Evolutionary conservation across 2,797 vertebrate genomes (phyloP).

Genomic region (Meda fulgida): DNA sequence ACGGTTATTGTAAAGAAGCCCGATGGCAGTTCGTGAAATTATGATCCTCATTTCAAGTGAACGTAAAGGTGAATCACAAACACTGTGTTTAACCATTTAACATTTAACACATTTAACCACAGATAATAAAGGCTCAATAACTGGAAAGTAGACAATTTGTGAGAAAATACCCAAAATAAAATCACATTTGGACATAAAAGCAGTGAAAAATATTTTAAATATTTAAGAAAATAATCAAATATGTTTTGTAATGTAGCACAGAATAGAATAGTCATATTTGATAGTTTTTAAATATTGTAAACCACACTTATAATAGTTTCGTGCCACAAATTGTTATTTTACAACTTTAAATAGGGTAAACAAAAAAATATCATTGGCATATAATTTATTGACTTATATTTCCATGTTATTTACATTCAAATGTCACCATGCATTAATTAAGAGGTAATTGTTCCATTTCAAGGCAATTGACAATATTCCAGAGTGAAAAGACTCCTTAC

Average conservation of each 20-base stretch:
- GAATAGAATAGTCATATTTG: background rate
- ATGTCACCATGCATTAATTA: background rate
- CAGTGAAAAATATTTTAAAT: background rate
- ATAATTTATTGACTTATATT: background rate
- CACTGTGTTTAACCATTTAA: background rate
- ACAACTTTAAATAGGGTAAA: background rate
- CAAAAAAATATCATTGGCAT: background rate
- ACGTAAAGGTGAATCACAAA: background rate
- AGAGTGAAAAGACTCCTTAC: conserved; percentile 76
- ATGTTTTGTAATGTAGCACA: background rate
- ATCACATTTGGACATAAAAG: background rate
- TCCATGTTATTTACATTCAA: background rate
- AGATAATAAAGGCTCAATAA: background rate
- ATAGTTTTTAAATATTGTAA: background rate
- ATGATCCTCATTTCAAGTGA: conserved; percentile 30
- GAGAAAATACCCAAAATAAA: background rate
- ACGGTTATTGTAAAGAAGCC: conserved; percentile 37
- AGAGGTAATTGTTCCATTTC: background rate
- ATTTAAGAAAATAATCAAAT: background rate
- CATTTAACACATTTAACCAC: background rate
- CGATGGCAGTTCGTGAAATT: conserved; percentile 31
- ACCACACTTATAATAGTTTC: no score
- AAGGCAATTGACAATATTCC: background rate
- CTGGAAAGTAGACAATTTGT: background rate
- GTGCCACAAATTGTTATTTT: background rate